Base-by-base conservation (phyloP, 2,113 vertebrate species). In the Eolophus roseicapilla region DNA sequence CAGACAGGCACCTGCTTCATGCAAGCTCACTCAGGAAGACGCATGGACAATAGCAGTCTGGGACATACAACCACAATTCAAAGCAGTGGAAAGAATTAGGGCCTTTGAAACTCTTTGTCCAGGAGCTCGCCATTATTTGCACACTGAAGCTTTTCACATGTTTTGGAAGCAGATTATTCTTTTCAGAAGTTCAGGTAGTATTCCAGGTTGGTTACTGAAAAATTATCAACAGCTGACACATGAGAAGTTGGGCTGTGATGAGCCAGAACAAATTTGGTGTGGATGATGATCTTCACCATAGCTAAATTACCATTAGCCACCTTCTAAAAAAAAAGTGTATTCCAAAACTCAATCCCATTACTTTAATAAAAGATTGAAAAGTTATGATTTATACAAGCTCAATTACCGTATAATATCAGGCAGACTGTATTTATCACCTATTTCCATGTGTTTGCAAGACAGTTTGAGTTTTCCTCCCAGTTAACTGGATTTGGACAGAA, bases 331-430 rank as follows among this genome's bases (percentile, higher is more conserved):
- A 89, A 92, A 93, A 86, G 80, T 46, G 29, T 90, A 74, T 93
- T 91, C 60, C 81, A 94, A 90, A 90, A 88, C 86, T 91, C 91
- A 97, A 75, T 95, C 68, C 41, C 91, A 75, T 95, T 97, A 91
- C 65, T 94, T 97, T 96, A 97, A 97, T 91, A 95, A 96, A 97
- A 96, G 86, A 86, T 78, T 94, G 80, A 93, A 96, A 97, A 97
- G 88, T 94, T 93, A 71, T 76, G 53, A 95, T 96, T 97, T 97
- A 86, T 97, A 75, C 9, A 59, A 96, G 35, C 27, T 96, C 82
- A 69, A 78, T 95, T 96, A 92, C 92, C 81, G 93, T 52, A 85
- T 60, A 95, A 31, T 41, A 92, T 63, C 86, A 74, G 81, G 82
- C 53, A 94, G 70, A 83, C 55, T 90, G 75, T 93, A 96, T 96